phyloP scores from a whole-genome alignment of 92 coral and sea anemone genomes.

The Porites evermanni region DNA sequence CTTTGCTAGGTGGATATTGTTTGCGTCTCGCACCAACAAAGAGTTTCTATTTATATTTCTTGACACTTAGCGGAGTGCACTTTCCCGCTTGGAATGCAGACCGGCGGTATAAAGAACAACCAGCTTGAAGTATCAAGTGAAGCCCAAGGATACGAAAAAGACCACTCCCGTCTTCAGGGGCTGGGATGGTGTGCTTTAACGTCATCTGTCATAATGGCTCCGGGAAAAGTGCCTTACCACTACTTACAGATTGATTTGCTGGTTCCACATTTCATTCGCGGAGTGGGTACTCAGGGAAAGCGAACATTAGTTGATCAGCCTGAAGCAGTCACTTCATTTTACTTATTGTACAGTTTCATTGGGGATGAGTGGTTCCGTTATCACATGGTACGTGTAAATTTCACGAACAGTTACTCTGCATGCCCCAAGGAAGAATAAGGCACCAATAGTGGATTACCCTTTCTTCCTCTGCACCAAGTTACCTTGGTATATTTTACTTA shows the following conservation, averaged over 20 bases:
- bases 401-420: too few species aligned
- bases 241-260: conserved; percentile 19
- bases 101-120: background rate
- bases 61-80: background rate
- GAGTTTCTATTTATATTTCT: too few species aligned
- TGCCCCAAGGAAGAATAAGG: too few species aligned
- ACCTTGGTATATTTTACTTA: too few species aligned
- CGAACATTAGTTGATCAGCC: background rate
- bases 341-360: background rate
- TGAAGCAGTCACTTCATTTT: conserved; percentile 27
- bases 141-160: background rate
- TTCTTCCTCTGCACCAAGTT: too few species aligned
- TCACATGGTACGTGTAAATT: conserved; percentile 15
- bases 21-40: too few species aligned
- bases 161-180: too few species aligned
- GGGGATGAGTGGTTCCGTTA: conserved; percentile 29
- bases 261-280: background rate
- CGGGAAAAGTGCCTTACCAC: background rate
- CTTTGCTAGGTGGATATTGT: too few species aligned
- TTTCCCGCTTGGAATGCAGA: conserved; percentile 28
- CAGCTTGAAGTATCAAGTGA: conserved; percentile 37
- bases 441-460: too few species aligned
- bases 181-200: conserved; percentile 30
- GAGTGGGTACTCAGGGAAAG: conserved; percentile 29
- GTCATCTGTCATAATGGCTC: too few species aligned